Base-by-base conservation (phyloP, 1,140 invertebrate genomes). In the Augochlora pura region DNA sequence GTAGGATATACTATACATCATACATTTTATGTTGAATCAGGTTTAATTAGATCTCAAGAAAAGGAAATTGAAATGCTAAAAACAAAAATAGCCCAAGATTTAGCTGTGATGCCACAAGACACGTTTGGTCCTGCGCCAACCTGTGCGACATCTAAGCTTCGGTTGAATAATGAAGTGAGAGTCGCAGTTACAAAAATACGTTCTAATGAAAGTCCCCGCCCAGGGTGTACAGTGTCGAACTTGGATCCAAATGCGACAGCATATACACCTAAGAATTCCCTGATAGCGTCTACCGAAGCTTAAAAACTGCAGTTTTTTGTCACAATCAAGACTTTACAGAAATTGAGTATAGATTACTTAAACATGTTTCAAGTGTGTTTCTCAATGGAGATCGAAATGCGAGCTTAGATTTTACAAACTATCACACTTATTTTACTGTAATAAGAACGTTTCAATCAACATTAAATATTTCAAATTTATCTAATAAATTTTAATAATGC, bases 41-140 rank as follows among this genome's bases (percentile, higher is more conserved):
- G 93, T 93, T 88, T 96, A 86, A 95, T 97, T 88, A 94, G 95
- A 82, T 94, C 95, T 82, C 97, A 97, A 93, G 98, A 99, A 82
- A 97, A 97, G 91, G 97, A 99, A 93, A 96, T 98, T 82, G 96
- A 96, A 87, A 96, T 98, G 88, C 94, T 99, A 85, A 98, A 98
- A 93, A 95, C 95, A 71, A 97, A 97, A 93, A 96, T 97, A 87
- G 97, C 97, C 67, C 98, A 99, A 93, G 96, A 98, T 87, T 94
- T 98, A 91, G 97, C 97, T 54, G 96, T 98, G 78, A 98, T 98
- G 96, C 97, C 98, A 42, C 94, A 95, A 84, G 96, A 96, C 87
- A 93, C 94, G 63, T 94, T 95, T 88, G 93, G 94, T 89, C 84
- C 89, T 82, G 89, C 88, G 80, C 89, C 91, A 83, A 90, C 87